phyloP scores from a whole-genome alignment of 2,113 vertebrate species.

The Pipra filicauda region DNA sequence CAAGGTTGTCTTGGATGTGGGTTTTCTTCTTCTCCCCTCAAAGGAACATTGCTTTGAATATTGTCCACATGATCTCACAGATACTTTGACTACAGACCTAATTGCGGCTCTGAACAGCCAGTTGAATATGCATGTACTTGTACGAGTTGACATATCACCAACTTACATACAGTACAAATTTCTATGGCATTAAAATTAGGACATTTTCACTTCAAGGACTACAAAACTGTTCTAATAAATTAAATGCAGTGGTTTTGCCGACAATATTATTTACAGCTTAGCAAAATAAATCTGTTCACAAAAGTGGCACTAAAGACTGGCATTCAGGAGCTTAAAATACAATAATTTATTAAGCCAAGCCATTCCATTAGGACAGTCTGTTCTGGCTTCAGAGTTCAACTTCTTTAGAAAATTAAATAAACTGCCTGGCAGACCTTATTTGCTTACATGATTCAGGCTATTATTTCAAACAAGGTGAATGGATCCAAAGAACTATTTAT shows the following conservation, averaged over 20 bases:
- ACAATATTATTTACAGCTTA: neutral
- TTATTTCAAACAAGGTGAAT: constrained; percentile 1
- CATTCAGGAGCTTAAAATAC: neutral
- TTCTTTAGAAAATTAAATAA: constrained; percentile 36
- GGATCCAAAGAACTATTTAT: neutral
- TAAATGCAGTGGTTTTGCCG: neutral
- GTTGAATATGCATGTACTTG: neutral
- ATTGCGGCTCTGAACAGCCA: neutral
- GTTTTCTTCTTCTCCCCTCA: fast-evolving
- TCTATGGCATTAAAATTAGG: neutral
- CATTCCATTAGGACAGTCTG: neutral
- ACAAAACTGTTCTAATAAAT: neutral
- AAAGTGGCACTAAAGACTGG: neutral
- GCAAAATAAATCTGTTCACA: neutral
- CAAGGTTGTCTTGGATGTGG: neutral
- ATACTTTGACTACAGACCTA: neutral
- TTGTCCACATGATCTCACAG: neutral
- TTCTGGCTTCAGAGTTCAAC: neutral
- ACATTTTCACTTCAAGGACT: neutral
- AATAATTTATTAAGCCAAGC: neutral
- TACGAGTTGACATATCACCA: neutral
- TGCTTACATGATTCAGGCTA: neutral
- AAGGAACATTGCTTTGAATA: neutral
- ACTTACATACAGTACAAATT: neutral
- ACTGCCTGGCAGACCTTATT: neutral